These are phyloP conservation scores for Aphrocallistes beatrix DNA, from an alignment of 37 sponge, comb jelly and placozoan genomes.

Conservation along the genomic window DNA sequence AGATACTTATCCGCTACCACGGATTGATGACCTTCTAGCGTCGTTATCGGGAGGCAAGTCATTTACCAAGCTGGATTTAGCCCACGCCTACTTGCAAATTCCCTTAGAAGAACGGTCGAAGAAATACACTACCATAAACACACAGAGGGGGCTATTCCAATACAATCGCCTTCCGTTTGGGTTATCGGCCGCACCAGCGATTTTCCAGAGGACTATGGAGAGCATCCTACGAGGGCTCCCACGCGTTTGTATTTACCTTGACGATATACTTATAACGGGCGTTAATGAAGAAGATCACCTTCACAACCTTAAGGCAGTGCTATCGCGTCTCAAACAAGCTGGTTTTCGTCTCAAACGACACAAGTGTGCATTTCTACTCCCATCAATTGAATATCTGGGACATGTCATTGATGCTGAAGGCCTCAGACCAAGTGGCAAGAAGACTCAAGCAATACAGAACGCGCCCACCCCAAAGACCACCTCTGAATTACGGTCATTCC, in stretches of 20 bases:
- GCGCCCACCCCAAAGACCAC: neutral
- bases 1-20: conserved; percentile 26
- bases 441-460: neutral
- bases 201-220: conserved; percentile 21
- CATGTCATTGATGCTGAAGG: neutral
- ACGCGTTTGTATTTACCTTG: conserved; percentile 17
- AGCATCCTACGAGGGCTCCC: neutral
- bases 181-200: conserved; percentile 19
- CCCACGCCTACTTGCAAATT: conserved; percentile 22
- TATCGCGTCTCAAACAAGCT: neutral
- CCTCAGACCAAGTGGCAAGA: neutral
- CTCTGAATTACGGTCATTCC: neutral
- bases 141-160: conserved; percentile 24
- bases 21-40: conserved; percentile 1
- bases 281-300: too few species aligned
- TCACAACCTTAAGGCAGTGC: neutral
- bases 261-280: conserved; percentile 19
- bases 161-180: conserved; percentile 22
- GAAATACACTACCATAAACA: neutral
- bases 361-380: conserved; percentile 15
- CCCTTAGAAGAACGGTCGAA: conserved; percentile 23
- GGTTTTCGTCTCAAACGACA: neutral
- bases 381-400: too few species aligned
- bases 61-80: conserved; percentile 24
- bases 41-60: conserved; percentile 17